Evolutionary conservation across 2,113 vertebrate genomes (phyloP), one percentile per base, ranked within the genome.

Genomic region (Rhea americana): DNA sequence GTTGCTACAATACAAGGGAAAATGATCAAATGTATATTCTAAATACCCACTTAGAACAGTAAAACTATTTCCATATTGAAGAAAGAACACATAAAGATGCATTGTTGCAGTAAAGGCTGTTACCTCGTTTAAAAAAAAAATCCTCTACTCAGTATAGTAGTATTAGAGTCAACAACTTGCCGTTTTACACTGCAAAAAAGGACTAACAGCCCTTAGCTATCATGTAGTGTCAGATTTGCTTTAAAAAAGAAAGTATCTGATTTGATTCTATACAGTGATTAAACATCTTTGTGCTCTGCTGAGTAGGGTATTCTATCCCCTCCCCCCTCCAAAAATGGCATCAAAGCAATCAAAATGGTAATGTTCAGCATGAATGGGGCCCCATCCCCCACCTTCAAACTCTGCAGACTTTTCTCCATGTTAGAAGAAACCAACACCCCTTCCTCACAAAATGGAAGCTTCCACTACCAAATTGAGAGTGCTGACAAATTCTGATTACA

Each of bases 271-370:
- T 94, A 87, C 97, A 96, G 97, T 97, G 98, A 98, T 98, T 97
- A 98, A 98, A 97, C 97, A 98, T 97, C 96, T 97, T 98, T 97
- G 98, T 98, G 98, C 98, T 96, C 96, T 97, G 98, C 98, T 97
- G 98, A 98, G 97, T 98, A 98, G 97, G 96, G 97, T 97, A 98
- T 98, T 98, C 98, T 98, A 82, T 97, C 98, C 98, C 98, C 98
- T 98, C 98, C 97, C 96, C 97, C 97, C 97, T 97, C 98, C 98
- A 98, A 98, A 99, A 99, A 99, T 98, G 98, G 98, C 99, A 98
- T 98, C 99, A 98, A 98, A 99, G 99, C 99, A 98, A 99, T 99
- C 99, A 99, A 99, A 99, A 99, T 99, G 99, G 99, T 98, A 99
- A 99, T 99, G 98, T 98, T 97, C 96, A 98, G 98, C 98, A 98